These are phyloP conservation scores for Meloe dianella DNA, from an alignment of 2,888 invertebrate genomes.

Conservation along the genomic window DNA sequence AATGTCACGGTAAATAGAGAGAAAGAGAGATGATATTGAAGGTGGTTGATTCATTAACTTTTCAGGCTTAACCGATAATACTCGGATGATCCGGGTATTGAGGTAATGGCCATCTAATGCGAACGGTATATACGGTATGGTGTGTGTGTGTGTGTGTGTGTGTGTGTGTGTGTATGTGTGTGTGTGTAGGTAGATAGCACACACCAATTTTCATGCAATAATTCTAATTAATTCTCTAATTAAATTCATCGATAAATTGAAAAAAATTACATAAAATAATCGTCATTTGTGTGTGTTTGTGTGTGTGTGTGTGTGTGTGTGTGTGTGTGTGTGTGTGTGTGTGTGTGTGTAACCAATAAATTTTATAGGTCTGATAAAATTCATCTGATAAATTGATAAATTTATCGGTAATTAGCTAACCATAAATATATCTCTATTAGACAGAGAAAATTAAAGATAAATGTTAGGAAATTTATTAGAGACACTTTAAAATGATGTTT, in stretches of 20 bases:
- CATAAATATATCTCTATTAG: conserved; percentile 42
- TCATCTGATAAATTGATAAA: conserved; percentile 50
- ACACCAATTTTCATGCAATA: not conserved
- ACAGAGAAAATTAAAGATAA: conserved; percentile 32
- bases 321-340: no score
- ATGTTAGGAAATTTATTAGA: conserved; percentile 26
- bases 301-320: no score
- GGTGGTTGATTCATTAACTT: conserved; percentile 55
- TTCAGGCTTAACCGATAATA: conserved; percentile 53
- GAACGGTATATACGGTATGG: conserved; percentile 52
- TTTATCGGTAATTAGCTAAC: conserved; percentile 52
- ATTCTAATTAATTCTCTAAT: not conserved
- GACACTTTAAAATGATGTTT: conserved; percentile 24
- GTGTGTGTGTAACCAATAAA: conserved; percentile 39
- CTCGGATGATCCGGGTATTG: conserved; percentile 55
- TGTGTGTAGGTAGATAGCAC: conserved; percentile 32
- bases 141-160: conserved; percentile 28
- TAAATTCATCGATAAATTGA: no score
- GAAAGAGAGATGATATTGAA: conserved; percentile 40
- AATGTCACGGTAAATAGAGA: no score
- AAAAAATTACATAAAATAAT: no score
- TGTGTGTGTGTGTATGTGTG: conserved; percentile 26
- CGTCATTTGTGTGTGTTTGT: no score
- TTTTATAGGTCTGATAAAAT: conserved; percentile 48
- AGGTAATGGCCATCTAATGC: conserved; percentile 57